A percentile compares a stretch with the other conserved stretches of the same genome.
These are phyloP conservation scores for Knipowitschia caucasica DNA, from an alignment of 2,797 vertebrate species.

Conservation along the genomic window DNA sequence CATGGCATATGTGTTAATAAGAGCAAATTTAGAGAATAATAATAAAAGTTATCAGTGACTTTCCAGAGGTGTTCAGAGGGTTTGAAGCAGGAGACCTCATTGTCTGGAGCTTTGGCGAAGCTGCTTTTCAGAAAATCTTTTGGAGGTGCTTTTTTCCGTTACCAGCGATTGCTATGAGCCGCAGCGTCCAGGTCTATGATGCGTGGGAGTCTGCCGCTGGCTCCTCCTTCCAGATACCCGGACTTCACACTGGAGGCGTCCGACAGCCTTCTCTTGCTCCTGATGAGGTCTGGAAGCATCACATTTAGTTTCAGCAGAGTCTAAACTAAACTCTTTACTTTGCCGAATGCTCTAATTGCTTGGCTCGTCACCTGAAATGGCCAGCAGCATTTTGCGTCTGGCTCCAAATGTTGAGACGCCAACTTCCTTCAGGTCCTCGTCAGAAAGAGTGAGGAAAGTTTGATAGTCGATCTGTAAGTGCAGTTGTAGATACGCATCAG, in stretches of 20 bases:
- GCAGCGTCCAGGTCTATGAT: slow-evolving; percentile 68
- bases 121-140: slow-evolving; percentile 33
- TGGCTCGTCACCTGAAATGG: slow-evolving; percentile 71
- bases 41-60: slow-evolving; percentile 9
- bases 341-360: background rate
- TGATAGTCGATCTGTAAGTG: slow-evolving; percentile 79
- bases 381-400: slow-evolving; percentile 79
- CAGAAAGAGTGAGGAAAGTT: slow-evolving; percentile 81
- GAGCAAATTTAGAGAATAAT: slow-evolving; percentile 18
- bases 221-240: slow-evolving; percentile 78
- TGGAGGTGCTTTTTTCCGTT: slow-evolving; percentile 33
- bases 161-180: slow-evolving; percentile 73
- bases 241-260: slow-evolving; percentile 69
- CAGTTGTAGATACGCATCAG: background rate
- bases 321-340: no score
- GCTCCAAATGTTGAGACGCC: slow-evolving; percentile 81
- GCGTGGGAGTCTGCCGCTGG: slow-evolving; percentile 77
- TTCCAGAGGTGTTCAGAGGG: slow-evolving; percentile 26
- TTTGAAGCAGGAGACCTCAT: slow-evolving; percentile 31
- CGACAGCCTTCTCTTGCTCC: slow-evolving; percentile 64
- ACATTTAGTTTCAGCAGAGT: background rate
- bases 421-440: slow-evolving; percentile 82
- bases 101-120: slow-evolving; percentile 57
- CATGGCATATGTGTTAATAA: slow-evolving; percentile 34
- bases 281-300: slow-evolving; percentile 57